These are phyloP conservation scores for Astreopora myriophthalma DNA, from an alignment of 64 coral and sea anemone species.

Conservation along the genomic window DNA sequence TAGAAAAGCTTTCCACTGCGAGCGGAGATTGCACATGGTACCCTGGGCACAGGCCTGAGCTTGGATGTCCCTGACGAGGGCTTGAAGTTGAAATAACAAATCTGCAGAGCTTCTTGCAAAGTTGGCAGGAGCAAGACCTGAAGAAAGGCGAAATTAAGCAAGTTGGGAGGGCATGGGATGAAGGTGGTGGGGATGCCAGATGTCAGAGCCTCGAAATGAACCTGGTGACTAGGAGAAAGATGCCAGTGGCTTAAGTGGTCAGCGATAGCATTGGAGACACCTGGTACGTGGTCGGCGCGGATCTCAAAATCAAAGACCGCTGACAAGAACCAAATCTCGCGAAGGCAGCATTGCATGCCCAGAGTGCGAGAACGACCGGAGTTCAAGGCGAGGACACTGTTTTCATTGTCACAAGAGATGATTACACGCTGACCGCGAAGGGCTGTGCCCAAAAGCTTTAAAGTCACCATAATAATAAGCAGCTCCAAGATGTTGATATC, in stretches of 20 bases:
- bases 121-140: not conserved
- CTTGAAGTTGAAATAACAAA: not conserved
- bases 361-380: not conserved
- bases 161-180: not conserved
- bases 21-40: conserved; percentile 15
- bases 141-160: conserved; percentile 37
- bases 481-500: conserved; percentile 10
- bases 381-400: not conserved
- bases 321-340: not conserved
- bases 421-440: not conserved
- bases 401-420: conserved; percentile 14
- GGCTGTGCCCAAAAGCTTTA: not conserved
- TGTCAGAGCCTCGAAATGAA: conserved; percentile 8
- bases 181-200: not conserved
- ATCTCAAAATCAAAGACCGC: not conserved
- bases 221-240: not conserved
- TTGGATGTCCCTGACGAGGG: not conserved
- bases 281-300: not conserved
- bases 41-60: not conserved
- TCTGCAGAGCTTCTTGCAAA: not conserved
- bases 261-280: not conserved
- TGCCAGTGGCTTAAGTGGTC: conserved; percentile 35
- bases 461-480: not conserved
- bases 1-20: not conserved
- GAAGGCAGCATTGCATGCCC: not conserved